These are phyloP conservation scores for Sorex araneus DNA, from an alignment of 2,113 vertebrate genomes.

Conservation along the genomic window DNA sequence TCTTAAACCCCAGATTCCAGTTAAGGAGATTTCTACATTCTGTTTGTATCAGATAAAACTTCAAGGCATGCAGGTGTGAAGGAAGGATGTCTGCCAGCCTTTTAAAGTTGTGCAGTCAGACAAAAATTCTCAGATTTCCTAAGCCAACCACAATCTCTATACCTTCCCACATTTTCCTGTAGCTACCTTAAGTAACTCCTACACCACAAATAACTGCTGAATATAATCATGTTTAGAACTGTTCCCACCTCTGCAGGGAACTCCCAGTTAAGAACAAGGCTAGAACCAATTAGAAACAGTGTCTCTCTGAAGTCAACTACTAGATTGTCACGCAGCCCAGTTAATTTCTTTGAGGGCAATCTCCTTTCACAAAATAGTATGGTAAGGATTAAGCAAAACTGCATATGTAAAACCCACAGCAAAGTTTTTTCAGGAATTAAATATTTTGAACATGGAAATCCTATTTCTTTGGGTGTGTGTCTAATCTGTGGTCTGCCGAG, in stretches of 20 bases:
- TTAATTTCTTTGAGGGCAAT: background rate
- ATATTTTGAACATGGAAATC: background rate
- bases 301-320: background rate
- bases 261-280: background rate
- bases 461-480: background rate
- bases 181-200: constrained; percentile 2
- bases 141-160: background rate
- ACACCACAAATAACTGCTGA: background rate
- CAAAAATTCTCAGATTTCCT: constrained; percentile 34
- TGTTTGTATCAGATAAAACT: background rate
- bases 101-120: background rate
- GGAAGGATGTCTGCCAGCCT: background rate
- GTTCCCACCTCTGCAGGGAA: background rate
- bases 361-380: background rate
- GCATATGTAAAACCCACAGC: background rate
- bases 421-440: background rate
- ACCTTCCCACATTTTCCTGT: background rate
- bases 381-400: background rate
- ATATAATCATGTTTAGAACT: background rate
- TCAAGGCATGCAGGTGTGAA: background rate
- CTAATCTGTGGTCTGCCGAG: background rate
- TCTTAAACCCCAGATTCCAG: background rate
- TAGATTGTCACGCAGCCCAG: background rate
- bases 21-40: background rate
- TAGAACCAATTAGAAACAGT: background rate